Evolutionary conservation across 2,888 invertebrate species (phyloP), one percentile per base, ranked within the genome.

Genomic region (Spatulosminthurus flaviceps): DNA sequence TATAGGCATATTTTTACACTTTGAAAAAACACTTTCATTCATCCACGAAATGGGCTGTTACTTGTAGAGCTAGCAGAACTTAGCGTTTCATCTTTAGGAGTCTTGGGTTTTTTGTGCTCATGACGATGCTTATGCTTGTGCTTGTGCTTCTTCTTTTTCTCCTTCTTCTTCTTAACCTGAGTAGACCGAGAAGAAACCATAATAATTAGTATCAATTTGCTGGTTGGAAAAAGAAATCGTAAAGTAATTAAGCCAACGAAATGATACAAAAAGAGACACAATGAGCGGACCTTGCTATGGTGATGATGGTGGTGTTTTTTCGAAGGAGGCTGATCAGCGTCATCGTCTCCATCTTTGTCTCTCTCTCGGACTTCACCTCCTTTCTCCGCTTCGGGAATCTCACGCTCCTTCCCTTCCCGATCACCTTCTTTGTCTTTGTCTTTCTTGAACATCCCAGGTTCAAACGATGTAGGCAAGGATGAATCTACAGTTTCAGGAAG

Each of bases 111-210:
- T 88, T 77, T 89, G 66, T 91, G 90, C 80, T 91, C 89, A 82
- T 90, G 90, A 83, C 87, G 87, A 81, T 88, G 89, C 83, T 91
- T 93, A 87, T 90, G 90, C 82, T 89, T 89, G 81, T 95, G 94
- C 86, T 94, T 95, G 87, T 95, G 94, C 86, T 95, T 95, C 86
- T 96, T 95, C 87, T 95, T 96, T 87, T 96, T 95, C 87, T 96
- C 96, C 88, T 95, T 91, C 88, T 89, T 89, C 86, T 93, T 93
- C 88, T 92, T 92, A 4, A 89, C 87, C 89, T 92, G 88, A 11
- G 77, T 77, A 24, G 9, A 21, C 64, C 64, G 22, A 9, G 11
- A 64, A 22, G n/a, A n/a, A n/a, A 26, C 19, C 24, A 24, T n/a
- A 26, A 67, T 29, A 1, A 19, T 28, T 19, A 28, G 13, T 5